Conservation (phyloP, 2,113 vertebrate species). For the Melanocharis versteri region DNA sequence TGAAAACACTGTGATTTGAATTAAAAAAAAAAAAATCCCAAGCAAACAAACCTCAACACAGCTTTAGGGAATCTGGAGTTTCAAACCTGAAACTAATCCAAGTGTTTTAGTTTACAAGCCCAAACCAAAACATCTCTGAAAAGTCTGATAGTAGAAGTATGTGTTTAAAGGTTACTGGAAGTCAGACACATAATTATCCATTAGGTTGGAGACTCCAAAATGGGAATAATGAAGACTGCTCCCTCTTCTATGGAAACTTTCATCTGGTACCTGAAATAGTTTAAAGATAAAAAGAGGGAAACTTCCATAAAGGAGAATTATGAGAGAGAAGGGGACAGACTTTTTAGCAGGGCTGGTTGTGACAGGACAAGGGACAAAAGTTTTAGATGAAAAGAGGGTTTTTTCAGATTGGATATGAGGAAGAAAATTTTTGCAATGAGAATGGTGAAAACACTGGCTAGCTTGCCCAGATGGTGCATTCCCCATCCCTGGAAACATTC, state of each 20-base stretch:
- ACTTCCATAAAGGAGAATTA: neutral
- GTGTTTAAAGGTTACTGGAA: neutral
- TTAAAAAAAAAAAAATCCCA: neutral
- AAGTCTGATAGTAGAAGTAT: neutral
- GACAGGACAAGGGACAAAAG: neutral
- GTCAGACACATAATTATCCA: fast-evolving
- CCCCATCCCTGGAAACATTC: neutral
- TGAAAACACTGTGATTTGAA: neutral
- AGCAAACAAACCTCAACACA: neutral
- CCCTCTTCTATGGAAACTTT: neutral
- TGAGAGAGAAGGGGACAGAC: neutral
- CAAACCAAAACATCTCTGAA: neutral
- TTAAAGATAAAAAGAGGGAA: neutral
- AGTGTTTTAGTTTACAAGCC: neutral
- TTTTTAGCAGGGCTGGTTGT: neutral
- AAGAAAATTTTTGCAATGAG: neutral
- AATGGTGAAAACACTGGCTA: neutral
- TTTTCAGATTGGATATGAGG: neutral
- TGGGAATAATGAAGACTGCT: neutral
- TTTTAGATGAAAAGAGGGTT: neutral
- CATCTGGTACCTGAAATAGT: neutral
- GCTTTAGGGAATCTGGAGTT: neutral
- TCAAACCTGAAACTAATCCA: neutral
- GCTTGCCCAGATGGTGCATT: neutral
- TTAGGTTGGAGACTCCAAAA: neutral